Base-by-base conservation (phyloP, 2,113 vertebrate species). In the Leptocoma aspasia region DNA sequence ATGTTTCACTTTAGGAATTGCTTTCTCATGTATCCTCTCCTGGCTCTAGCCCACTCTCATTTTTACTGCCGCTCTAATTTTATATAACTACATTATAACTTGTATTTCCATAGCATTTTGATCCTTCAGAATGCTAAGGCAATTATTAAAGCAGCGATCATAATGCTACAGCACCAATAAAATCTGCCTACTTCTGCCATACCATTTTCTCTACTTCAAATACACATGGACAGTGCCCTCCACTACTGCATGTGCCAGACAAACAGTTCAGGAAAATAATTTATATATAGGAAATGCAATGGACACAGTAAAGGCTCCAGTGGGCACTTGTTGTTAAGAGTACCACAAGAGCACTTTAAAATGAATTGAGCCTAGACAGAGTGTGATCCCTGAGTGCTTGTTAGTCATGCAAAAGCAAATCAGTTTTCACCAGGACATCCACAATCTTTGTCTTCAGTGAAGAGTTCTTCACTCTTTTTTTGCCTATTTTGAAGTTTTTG, bases 11-110 rank as follows among this genome's bases (percentile, higher is more conserved):
- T 92, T 50, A 86, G 86, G 61, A 90, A 84, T 84, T 90, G 86
- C 70, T 96, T 94, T 94, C 80, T 91, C 65, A 56, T 70, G 50
- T 54, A 89, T 79, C 61, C 71, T 92, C 86, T 96, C 95, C 79
- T 45, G 76, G 53, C 12, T 4, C 56, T 63, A 73, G 69, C 72
- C 66, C 72, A 59, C 70, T 96, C 66, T 71, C 56, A 52, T 47
- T 93, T 95, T 97, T 94, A 97, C 57, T 95, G 73, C 65, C 0
- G 11, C 77, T 95, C 73, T 95, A 96, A 93, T 96, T 97, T 97
- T 96, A 92, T 91, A 23, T 90, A 92, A 86, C 68, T 89, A 81
- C 63, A 41, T 90, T 79, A 77, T 84, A 95, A 93, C 75, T 86
- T 81, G 52, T 52, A 76, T 86, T 92, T 96, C 90, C 1, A 0